These are phyloP conservation scores for Drosophila dives DNA, from an alignment of 2,888 invertebrate species.

Conservation along the genomic window DNA sequence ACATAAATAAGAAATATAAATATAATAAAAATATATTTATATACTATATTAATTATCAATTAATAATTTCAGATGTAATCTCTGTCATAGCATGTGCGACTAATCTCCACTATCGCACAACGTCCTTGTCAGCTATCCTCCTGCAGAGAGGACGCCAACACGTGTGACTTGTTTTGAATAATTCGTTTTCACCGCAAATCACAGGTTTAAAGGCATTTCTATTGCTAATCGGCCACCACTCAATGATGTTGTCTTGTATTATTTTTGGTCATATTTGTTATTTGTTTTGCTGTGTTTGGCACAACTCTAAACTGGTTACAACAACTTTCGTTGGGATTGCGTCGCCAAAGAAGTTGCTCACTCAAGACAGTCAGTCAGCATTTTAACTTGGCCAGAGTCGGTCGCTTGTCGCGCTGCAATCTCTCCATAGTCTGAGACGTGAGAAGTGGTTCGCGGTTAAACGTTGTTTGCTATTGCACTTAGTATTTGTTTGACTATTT, in stretches of 20 bases:
- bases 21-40: not conserved
- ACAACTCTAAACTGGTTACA: constrained; percentile 59
- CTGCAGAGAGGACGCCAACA: constrained; percentile 28
- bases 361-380: constrained; percentile 67
- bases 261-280: too few relatives aligned
- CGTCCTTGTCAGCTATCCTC: constrained; percentile 39
- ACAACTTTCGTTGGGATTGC: constrained; percentile 70
- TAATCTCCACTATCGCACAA: not conserved
- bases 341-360: constrained; percentile 55
- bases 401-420: constrained; percentile 45
- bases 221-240: constrained; percentile 44
- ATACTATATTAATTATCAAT: not conserved
- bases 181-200: constrained; percentile 50
- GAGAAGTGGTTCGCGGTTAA: not conserved
- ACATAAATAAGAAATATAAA: not conserved
- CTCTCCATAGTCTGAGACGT: not conserved
- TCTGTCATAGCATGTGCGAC: not conserved
- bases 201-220: constrained; percentile 44
- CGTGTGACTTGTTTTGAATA: constrained; percentile 38
- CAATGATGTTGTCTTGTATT: constrained; percentile 14
- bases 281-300: not conserved
- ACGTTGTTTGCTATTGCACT: not conserved
- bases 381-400: constrained; percentile 61
- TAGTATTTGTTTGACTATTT: not conserved
- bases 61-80: not conserved